Percentiles rank a stretch among this genome's conserved stretches.
These are phyloP conservation scores for Stegostoma tigrinum DNA, from an alignment of 2,113 vertebrate genomes.

Conservation along the genomic window DNA sequence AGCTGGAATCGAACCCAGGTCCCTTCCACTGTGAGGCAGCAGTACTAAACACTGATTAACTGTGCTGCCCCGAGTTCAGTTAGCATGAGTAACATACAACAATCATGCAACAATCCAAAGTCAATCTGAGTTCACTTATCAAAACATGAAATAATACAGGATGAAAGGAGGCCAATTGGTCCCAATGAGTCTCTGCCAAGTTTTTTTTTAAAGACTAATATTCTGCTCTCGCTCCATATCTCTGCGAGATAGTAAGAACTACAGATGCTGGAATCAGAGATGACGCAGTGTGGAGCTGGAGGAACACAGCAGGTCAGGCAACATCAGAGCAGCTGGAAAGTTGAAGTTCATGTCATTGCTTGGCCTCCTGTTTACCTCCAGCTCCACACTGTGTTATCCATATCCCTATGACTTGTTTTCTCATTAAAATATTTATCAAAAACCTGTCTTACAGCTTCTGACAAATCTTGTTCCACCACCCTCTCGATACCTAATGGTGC, in stretches of 20 bases:
- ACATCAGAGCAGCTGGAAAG: too few species aligned
- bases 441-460: not conserved
- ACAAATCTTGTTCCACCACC: not conserved
- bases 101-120: not conserved
- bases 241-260: not conserved
- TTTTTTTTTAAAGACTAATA: not conserved
- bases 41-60: too few species aligned
- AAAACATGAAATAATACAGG: not conserved
- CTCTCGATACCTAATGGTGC: not conserved
- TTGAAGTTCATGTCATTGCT: too few species aligned
- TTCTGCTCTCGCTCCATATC: not conserved
- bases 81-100: not conserved
- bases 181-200: not conserved
- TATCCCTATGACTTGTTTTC: not conserved
- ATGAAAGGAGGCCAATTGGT: not conserved
- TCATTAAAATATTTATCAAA: not conserved
- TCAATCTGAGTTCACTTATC: not conserved
- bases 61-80: too few species aligned
- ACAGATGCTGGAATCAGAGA: too few species aligned
- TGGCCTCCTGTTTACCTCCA: too few species aligned
- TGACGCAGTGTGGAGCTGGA: too few species aligned
- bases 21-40: too few species aligned
- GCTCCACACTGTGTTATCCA: too few species aligned
- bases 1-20: too few species aligned
- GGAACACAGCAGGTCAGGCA: too few species aligned